Conservation (phyloP, 2,888 invertebrate genomes). For the Leptogaster cylindrica region DNA sequence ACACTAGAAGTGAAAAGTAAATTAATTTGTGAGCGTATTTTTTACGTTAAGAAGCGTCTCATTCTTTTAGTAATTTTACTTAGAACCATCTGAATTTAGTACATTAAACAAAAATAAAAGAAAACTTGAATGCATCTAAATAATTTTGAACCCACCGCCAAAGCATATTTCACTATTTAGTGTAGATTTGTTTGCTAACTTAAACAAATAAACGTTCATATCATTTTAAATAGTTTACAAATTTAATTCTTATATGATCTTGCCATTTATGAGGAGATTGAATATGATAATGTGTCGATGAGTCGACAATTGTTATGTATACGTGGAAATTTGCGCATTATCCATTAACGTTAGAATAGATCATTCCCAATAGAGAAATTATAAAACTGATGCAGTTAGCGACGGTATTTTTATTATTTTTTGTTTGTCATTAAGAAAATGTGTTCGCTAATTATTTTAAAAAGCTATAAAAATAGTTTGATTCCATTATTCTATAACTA, state of each 20-base stretch:
- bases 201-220: conserved; percentile 7
- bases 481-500: conserved; percentile 19
- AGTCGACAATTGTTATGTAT: too few relatives aligned
- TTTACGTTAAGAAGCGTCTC: too few relatives aligned
- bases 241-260: neutral
- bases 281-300: too few relatives aligned
- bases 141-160: too few relatives aligned
- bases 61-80: too few relatives aligned
- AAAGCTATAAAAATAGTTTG: conserved; percentile 32
- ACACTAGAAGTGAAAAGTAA: neutral
- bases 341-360: neutral
- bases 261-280: too few relatives aligned
- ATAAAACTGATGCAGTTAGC: conserved; percentile 7
- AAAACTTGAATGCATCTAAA: too few relatives aligned
- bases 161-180: conserved; percentile 7
- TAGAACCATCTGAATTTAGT: too few relatives aligned
- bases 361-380: conserved; percentile 19
- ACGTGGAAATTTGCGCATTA: neutral
- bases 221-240: too few relatives aligned
- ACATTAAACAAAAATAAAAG: too few relatives aligned
- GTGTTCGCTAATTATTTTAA: conserved; percentile 19
- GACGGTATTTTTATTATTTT: neutral
- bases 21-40: neutral
- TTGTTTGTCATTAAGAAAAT: neutral
- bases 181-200: conserved; percentile 10